Conservation (phyloP, 2,888 invertebrate species). For the Conchocele bisecta region DNA sequence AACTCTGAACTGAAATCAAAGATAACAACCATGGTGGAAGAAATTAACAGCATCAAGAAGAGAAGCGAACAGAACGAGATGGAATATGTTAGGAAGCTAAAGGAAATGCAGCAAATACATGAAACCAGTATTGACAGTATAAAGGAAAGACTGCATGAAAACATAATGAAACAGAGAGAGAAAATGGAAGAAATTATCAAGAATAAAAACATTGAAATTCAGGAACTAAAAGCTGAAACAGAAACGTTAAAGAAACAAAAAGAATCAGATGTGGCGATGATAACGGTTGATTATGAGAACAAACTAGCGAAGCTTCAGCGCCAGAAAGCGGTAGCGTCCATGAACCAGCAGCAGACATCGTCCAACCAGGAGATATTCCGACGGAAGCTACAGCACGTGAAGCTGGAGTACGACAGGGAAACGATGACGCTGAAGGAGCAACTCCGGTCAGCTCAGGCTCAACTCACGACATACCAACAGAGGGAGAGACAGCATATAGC, state of each 20-base stretch:
- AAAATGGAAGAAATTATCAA: conserved; percentile 19
- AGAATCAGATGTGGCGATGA: conserved; percentile 36
- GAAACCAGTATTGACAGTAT: conserved; percentile 5
- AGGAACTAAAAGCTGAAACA: conserved; percentile 32
- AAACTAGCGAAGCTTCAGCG: conserved; percentile 55
- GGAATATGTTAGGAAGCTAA: background rate
- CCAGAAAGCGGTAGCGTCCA: conserved; percentile 37
- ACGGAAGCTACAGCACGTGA: conserved; percentile 61
- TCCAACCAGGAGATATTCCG: conserved; percentile 62
- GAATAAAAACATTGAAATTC: conserved; percentile 36
- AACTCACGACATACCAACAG: no score
- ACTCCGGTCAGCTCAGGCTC: conserved; percentile 28
- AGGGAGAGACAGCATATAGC: no score
- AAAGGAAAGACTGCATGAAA: conserved; percentile 7
- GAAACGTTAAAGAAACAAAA: conserved; percentile 31
- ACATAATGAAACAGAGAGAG: conserved; percentile 13
- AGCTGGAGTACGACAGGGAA: conserved; percentile 59
- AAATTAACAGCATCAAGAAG: conserved; percentile 10
- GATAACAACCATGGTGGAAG: conserved; percentile 36
- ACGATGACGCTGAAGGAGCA: conserved; percentile 44
- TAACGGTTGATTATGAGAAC: conserved; percentile 58
- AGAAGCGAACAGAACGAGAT: background rate
- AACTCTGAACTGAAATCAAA: conserved; percentile 40
- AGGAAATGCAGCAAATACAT: conserved; percentile 15
- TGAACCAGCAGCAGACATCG: conserved; percentile 35